These are phyloP conservation scores for Chrysotoxum bicinctum DNA, from an alignment of 2,888 invertebrate species.

Conservation along the genomic window DNA sequence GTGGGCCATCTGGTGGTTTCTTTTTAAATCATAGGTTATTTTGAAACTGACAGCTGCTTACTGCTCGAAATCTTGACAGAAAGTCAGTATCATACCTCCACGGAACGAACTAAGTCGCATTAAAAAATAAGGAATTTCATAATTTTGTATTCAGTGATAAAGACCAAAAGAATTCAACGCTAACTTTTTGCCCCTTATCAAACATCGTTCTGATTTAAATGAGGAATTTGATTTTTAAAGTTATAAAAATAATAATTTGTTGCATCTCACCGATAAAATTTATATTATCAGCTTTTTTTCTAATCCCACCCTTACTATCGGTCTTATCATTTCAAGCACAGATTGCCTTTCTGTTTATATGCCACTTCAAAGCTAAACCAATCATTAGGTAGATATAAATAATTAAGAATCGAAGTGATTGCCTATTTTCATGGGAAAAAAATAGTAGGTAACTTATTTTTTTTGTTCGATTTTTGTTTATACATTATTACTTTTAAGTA, in stretches of 20 bases:
- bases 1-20: too few species aligned
- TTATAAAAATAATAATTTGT: neutral
- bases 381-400: neutral
- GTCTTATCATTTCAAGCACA: neutral
- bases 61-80: too few species aligned
- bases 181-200: neutral
- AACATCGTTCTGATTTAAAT: neutral
- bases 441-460: neutral
- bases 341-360: neutral
- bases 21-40: too few species aligned
- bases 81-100: too few species aligned
- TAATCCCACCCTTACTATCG: neutral
- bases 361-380: neutral
- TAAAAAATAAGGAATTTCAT: too few species aligned
- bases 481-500: neutral
- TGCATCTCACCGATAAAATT: neutral
- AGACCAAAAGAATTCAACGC: too few species aligned
- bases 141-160: too few species aligned
- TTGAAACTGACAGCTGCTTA: too few species aligned
- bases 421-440: neutral
- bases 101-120: too few species aligned
- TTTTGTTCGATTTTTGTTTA: neutral
- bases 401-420: neutral
- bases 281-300: neutral
- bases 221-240: neutral